Evolutionary conservation across 2,113 vertebrate species (phyloP).

Genomic region (Natator depressus): DNA sequence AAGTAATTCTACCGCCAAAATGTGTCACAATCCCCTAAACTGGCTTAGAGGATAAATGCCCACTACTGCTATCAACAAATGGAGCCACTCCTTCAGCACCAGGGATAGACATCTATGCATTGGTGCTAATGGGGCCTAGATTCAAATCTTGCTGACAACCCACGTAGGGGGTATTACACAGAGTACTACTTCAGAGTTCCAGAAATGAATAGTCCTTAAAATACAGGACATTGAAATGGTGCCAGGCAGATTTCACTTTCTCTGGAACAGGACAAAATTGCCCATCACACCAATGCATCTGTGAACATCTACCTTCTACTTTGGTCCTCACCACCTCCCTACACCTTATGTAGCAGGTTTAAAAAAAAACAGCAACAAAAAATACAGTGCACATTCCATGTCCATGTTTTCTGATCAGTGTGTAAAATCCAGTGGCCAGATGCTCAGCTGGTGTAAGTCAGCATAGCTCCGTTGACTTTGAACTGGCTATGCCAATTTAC

Average conservation of each 20-base stretch:
- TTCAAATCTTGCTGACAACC: no score
- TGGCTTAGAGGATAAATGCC: not conserved
- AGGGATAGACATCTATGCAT: not conserved
- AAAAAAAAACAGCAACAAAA: no score
- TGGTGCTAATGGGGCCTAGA: not conserved
- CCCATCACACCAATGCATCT: not conserved
- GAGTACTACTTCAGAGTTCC: not conserved
- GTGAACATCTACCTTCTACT: not conserved
- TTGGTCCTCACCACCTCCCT: not conserved
- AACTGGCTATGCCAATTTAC: not conserved
- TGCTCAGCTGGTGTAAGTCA: not conserved
- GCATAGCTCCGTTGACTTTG: no score
- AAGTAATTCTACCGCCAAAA: not conserved
- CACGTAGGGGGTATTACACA: no score
- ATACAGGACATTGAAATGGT: not conserved
- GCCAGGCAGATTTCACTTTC: not conserved
- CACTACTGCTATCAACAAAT: no score
- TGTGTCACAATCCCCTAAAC: no score
- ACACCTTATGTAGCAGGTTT: fast-evolving
- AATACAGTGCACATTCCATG: no score
- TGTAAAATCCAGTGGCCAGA: not conserved
- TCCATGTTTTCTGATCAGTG: no score
- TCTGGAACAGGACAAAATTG: not conserved
- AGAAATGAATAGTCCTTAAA: not conserved
- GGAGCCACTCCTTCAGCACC: not conserved